Percentiles rank a stretch among this genome's conserved stretches.
phyloP scores from a whole-genome alignment of 2,888 invertebrate species.

The Polylopha cassiicola region DNA sequence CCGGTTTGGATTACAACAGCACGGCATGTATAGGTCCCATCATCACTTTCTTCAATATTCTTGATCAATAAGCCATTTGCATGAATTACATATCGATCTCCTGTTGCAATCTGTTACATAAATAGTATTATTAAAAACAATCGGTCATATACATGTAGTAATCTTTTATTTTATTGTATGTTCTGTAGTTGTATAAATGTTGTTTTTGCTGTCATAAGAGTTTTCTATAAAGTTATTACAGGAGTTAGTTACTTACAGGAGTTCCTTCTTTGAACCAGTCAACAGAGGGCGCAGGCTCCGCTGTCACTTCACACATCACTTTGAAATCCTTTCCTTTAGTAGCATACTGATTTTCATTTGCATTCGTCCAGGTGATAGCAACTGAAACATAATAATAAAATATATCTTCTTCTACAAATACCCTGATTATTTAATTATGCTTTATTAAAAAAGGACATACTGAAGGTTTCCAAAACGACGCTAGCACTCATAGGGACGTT shows the following conservation, averaged over 20 bases:
- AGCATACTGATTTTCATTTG: conserved; percentile 89
- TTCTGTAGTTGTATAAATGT: background rate
- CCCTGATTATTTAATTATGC: conserved; percentile 16
- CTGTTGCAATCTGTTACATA: conserved; percentile 79
- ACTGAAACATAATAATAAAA: conserved; percentile 69
- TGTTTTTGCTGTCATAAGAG: too few relatives aligned
- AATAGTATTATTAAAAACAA: conserved; percentile 10
- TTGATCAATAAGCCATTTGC: conserved; percentile 86
- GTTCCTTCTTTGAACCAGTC: conserved; percentile 90
- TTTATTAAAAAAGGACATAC: conserved; percentile 35
- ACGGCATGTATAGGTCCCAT: conserved; percentile 90
- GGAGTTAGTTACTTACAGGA: conserved; percentile 77
- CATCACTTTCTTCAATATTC: conserved; percentile 87
- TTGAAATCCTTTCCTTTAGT: conserved; percentile 85
- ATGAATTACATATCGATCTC: conserved; percentile 84
- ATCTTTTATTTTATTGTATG: background rate
- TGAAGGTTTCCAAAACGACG: conserved; percentile 84
- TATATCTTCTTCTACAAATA: background rate
- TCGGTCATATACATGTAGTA: background rate
- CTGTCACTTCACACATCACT: conserved; percentile 89
- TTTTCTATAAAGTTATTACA: too few relatives aligned
- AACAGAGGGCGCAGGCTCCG: conserved; percentile 89
- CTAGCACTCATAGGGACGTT: conserved; percentile 80
- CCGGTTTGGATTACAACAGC: conserved; percentile 91
- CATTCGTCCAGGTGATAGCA: conserved; percentile 91